phyloP scores from a whole-genome alignment of 92 coral and sea anemone genomes.

The Porites evermanni region DNA sequence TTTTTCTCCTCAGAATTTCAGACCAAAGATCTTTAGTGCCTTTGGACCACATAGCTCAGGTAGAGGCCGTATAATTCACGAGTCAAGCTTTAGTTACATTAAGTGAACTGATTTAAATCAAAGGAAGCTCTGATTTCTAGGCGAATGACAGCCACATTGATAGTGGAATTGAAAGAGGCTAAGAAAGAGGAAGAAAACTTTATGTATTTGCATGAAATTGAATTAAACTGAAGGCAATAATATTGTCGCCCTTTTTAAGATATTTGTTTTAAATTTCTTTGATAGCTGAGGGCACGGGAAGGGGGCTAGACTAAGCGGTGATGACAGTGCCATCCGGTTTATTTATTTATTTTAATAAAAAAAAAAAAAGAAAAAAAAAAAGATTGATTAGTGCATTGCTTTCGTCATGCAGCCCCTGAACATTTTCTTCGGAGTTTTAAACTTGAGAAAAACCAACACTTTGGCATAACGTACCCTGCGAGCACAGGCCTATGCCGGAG shows the following conservation, averaged over 20 bases:
- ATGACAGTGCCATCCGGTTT: too few relatives aligned
- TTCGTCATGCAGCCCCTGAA: too few relatives aligned
- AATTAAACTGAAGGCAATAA: neutral
- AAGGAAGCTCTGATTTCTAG: neutral
- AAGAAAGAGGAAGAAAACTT: neutral
- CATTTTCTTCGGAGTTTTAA: too few relatives aligned
- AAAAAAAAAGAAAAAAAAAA: too few relatives aligned
- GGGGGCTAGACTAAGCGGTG: too few relatives aligned
- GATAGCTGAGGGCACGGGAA: too few relatives aligned
- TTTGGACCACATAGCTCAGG: neutral
- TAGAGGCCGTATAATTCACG: neutral
- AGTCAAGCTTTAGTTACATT: neutral
- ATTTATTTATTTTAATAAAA: too few relatives aligned
- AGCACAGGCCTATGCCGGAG: too few relatives aligned
- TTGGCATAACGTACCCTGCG: too few relatives aligned
- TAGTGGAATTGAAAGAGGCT: slow-evolving; percentile 5
- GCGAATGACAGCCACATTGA: neutral
- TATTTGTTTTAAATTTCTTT: neutral
- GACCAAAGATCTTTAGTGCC: slow-evolving; percentile 1
- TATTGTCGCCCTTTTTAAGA: neutral
- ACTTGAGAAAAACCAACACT: too few relatives aligned
- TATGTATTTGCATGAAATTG: neutral
- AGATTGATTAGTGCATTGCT: too few relatives aligned
- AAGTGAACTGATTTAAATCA: neutral
- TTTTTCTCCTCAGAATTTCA: neutral